phyloP scores from a whole-genome alignment of 1,140 invertebrate species.

The Caenorhabditis latens region DNA sequence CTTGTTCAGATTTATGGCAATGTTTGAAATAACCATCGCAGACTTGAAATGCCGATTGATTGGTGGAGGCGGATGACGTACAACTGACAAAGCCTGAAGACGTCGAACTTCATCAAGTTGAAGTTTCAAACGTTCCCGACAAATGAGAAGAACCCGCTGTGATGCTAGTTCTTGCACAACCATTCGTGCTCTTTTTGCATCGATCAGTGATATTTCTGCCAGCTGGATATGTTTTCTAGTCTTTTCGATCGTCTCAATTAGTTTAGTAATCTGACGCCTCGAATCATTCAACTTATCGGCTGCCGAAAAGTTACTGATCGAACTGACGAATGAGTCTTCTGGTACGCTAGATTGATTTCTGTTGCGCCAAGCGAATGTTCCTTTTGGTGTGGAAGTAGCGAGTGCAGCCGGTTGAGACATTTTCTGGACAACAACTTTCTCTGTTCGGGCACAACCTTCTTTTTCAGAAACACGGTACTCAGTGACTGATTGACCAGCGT shows the following conservation, averaged over 20 bases:
- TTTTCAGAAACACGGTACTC: slow-evolving; percentile 42
- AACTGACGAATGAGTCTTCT: slow-evolving; percentile 29
- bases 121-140: slow-evolving; percentile 18
- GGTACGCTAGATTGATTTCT: not conserved
- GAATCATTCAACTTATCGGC: slow-evolving; percentile 41
- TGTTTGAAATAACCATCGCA: slow-evolving; percentile 54
- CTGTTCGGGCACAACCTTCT: slow-evolving; percentile 33
- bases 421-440: slow-evolving; percentile 25
- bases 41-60: slow-evolving; percentile 21
- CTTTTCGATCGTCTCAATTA: slow-evolving; percentile 34
- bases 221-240: slow-evolving; percentile 28
- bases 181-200: slow-evolving; percentile 21
- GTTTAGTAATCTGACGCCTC: slow-evolving; percentile 9
- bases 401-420: slow-evolving; percentile 25
- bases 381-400: slow-evolving; percentile 34
- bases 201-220: slow-evolving; percentile 12
- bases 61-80: slow-evolving; percentile 54
- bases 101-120: slow-evolving; percentile 37
- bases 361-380: slow-evolving; percentile 22
- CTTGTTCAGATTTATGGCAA: slow-evolving; percentile 33
- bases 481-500: slow-evolving; percentile 33
- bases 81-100: slow-evolving; percentile 44
- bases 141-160: slow-evolving; percentile 14
- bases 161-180: slow-evolving; percentile 36
- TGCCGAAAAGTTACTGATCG: slow-evolving; percentile 34